Evolutionary conservation across 2,113 vertebrate genomes (phyloP), one percentile per base, ranked within the genome.

Genomic region (Pimephales promelas): DNA sequence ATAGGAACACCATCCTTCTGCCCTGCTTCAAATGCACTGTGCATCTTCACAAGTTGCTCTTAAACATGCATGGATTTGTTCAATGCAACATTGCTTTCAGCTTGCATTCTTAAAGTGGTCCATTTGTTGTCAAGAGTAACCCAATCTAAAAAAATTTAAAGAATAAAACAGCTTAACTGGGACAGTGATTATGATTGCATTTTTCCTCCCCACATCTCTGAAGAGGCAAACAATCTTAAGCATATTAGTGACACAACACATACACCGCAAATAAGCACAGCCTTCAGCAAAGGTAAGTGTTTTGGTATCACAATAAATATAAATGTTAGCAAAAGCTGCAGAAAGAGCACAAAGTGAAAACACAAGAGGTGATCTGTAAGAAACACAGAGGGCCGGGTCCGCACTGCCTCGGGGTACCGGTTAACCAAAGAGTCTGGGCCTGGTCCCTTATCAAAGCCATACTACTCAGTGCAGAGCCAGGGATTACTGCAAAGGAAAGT

Each of bases 381-480:
- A 87, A 88, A 90, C 87, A 87, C 87, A 89, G 89, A 88, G 84
- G 76, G 84, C 82, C 64, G 87, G 86, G 82, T 92, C 89, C 89
- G 88, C 86, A 92, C 85, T 88, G 90, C 85, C 88, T 89, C 93
- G 85, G 88, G 88, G 92, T 87, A 88, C 88, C 90, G 71, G 85
- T 90, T 89, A 94, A 94, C 92, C 92, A 91, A 94, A 88, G 96
- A 92, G 92, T 92, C 92, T 94, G 70, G 92, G 93, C 94, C 92
- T 91, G 94, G 92, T 95, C 95, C 93, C 93, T 95, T 91, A 93
- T 92, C 93, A 94, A 93, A 95, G 95, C 88, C 89, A 80, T 88
- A 94, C 94, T 98, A 99, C 94, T 99, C 97, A 95, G 97, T 98
- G 96, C 97, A 99, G 95, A 99, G 96, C 98, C 98, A 99, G 91